Percentiles rank a stretch among this genome's conserved stretches.
These are phyloP conservation scores for Drosophila prolongata DNA, from an alignment of 2,888 invertebrate species.

Conservation along the genomic window DNA sequence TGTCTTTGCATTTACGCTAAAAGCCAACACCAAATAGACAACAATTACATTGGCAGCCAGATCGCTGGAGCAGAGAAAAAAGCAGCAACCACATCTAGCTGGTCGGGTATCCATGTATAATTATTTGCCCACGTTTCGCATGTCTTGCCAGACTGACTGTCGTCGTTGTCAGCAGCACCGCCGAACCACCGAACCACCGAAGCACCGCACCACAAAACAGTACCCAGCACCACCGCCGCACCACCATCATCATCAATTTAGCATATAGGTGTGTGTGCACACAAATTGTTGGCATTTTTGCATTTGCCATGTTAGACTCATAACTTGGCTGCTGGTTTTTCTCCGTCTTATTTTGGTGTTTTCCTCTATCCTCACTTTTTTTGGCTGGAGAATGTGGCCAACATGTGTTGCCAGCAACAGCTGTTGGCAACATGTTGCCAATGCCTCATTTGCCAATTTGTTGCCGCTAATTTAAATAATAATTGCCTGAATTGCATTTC, in stretches of 20 bases:
- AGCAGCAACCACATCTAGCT: conserved; percentile 21
- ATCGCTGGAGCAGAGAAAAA: conserved; percentile 4
- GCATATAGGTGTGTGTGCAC: conserved; percentile 34
- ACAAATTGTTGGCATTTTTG: conserved; percentile 43
- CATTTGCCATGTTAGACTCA: conserved; percentile 40
- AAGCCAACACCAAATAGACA: conserved; percentile 77
- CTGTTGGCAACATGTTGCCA: conserved; percentile 72
- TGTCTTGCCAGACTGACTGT: conserved; percentile 76
- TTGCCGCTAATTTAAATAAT: conserved; percentile 74
- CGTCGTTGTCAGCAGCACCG: conserved; percentile 54
- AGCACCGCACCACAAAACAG: neutral
- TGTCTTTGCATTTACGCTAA: conserved; percentile 69
- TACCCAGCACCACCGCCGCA: conserved; percentile 1
- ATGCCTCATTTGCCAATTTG: conserved; percentile 69
- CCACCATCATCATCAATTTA: conserved; percentile 1
- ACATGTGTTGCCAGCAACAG: conserved; percentile 62
- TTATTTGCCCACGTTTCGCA: conserved; percentile 78
- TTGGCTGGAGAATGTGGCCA: conserved; percentile 54
- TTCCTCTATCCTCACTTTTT: neutral
- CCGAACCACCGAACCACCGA: neutral
- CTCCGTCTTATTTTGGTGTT: conserved; percentile 2
- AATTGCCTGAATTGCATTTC: conserved; percentile 62
- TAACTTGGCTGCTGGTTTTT: conserved; percentile 37
- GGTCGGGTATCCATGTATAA: conserved; percentile 53
- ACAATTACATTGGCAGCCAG: conserved; percentile 69